Percentiles rank a stretch among this genome's conserved stretches.
These are phyloP conservation scores for Triplophysa bombifrons DNA, from an alignment of 2,797 vertebrate genomes.

Conservation along the genomic window DNA sequence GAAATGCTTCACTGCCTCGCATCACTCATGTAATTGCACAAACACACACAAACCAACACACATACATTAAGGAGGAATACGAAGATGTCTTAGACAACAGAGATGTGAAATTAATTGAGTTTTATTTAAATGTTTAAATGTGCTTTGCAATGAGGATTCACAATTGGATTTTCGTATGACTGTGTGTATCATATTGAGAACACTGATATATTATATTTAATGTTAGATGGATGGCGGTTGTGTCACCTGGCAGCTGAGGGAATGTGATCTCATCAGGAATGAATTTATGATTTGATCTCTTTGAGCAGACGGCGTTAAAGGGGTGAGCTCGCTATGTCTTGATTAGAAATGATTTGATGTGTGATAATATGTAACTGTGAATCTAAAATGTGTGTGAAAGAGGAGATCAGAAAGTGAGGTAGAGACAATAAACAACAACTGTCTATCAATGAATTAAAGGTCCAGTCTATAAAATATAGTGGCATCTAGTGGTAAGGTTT, in stretches of 20 bases:
- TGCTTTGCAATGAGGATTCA: not conserved
- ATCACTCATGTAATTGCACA: not conserved
- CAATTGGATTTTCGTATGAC: not conserved
- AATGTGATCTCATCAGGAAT: slow-evolving; percentile 22
- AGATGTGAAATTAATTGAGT: not conserved
- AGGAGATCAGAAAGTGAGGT: not conserved
- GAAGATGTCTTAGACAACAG: not conserved
- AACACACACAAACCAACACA: slow-evolving; percentile 4
- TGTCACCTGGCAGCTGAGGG: slow-evolving; percentile 31
- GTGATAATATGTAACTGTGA: slow-evolving; percentile 1
- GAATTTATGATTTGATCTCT: slow-evolving; percentile 50
- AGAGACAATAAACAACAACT: not conserved
- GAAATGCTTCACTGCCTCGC: slow-evolving; percentile 24
- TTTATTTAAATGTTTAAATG: slow-evolving; percentile 14
- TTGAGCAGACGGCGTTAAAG: slow-evolving; percentile 35
- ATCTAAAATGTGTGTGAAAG: not conserved
- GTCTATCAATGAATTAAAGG: not conserved
- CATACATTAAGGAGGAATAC: not conserved
- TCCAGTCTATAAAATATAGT: no score
- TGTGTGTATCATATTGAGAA: not conserved
- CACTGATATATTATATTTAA: not conserved
- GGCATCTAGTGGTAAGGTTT: no score
- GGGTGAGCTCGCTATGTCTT: slow-evolving; percentile 29
- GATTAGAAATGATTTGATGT: slow-evolving; percentile 33
- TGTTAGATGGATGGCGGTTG: slow-evolving; percentile 22